phyloP scores from a whole-genome alignment of 92 coral and sea anemone species.

The Umimayanthus kanabou region DNA sequence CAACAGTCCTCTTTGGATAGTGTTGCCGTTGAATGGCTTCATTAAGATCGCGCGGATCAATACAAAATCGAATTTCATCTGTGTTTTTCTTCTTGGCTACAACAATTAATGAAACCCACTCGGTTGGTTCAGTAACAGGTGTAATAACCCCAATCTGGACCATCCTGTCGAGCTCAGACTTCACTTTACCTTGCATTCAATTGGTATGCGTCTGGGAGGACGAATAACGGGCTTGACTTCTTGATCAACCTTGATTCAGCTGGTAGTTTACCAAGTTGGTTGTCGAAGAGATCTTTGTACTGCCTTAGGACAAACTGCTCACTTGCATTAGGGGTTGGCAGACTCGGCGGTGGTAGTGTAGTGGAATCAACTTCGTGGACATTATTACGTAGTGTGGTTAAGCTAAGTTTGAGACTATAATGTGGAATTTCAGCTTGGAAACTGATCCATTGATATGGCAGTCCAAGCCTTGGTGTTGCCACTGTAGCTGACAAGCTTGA shows the following conservation, averaged over 20 bases:
- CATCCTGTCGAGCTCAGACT: slow-evolving; percentile 49
- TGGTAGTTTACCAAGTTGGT: slow-evolving; percentile 28
- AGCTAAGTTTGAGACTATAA: slow-evolving; percentile 13
- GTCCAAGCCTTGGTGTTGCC: slow-evolving; percentile 37
- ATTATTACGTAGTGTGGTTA: background rate
- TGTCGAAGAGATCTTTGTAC: too few species aligned
- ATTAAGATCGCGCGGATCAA: slow-evolving; percentile 35
- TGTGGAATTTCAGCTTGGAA: slow-evolving; percentile 13
- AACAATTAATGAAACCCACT: slow-evolving; percentile 39
- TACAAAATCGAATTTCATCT: slow-evolving; percentile 37
- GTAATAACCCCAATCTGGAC: slow-evolving; percentile 27
- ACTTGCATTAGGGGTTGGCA: too few species aligned
- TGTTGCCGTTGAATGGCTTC: slow-evolving; percentile 37
- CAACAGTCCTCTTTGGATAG: slow-evolving; percentile 39
- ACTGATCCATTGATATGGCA: slow-evolving; percentile 23
- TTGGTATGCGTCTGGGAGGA: slow-evolving; percentile 45
- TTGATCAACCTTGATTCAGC: slow-evolving; percentile 40
- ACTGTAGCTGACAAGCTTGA: slow-evolving; percentile 36
- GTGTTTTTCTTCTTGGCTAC: slow-evolving; percentile 43
- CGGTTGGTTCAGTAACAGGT: slow-evolving; percentile 9
- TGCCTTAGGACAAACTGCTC: too few species aligned
- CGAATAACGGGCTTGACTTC: slow-evolving; percentile 44
- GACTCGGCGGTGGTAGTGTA: background rate
- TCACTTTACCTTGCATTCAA: slow-evolving; percentile 41
- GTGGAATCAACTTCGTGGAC: background rate